phyloP scores from a whole-genome alignment of 1,140 invertebrate genomes.

The Augochlora pura region DNA sequence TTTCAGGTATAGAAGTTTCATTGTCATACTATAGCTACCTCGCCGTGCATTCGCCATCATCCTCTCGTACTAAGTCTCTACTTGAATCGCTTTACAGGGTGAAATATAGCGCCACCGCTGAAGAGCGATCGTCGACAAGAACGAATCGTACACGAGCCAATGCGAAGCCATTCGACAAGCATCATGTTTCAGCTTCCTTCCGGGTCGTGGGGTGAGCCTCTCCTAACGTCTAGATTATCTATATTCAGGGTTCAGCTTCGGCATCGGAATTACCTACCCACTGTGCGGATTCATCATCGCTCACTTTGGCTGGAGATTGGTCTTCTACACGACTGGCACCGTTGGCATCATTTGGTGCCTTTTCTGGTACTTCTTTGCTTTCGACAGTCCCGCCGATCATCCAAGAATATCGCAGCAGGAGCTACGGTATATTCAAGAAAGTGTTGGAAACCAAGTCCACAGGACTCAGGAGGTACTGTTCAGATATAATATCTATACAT shows the following conservation, averaged over 20 bases:
- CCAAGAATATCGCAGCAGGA: slow-evolving; percentile 87
- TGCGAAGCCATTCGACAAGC: slow-evolving; percentile 71
- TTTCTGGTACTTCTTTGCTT: slow-evolving; percentile 88
- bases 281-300: slow-evolving; percentile 86
- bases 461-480: slow-evolving; percentile 76
- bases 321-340: slow-evolving; percentile 87
- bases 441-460: slow-evolving; percentile 80
- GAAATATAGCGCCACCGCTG: slow-evolving; percentile 55
- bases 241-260: slow-evolving; percentile 86
- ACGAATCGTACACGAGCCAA: slow-evolving; percentile 67
- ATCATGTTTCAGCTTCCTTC: slow-evolving; percentile 78
- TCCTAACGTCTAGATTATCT: slow-evolving; percentile 78
- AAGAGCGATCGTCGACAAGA: slow-evolving; percentile 61
- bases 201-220: slow-evolving; percentile 76
- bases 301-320: slow-evolving; percentile 84
- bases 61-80: slow-evolving; percentile 76
- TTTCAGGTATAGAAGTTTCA: slow-evolving; percentile 79
- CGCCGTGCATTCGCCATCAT: slow-evolving; percentile 65
- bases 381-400: slow-evolving; percentile 87
- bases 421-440: slow-evolving; percentile 85
- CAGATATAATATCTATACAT: too few species aligned
- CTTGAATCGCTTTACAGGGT: slow-evolving; percentile 79
- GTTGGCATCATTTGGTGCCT: slow-evolving; percentile 85
- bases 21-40: slow-evolving; percentile 74
- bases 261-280: slow-evolving; percentile 87